Evolutionary conservation across 2,113 vertebrate genomes (phyloP).

Genomic region (Zapus hudsonius): DNA sequence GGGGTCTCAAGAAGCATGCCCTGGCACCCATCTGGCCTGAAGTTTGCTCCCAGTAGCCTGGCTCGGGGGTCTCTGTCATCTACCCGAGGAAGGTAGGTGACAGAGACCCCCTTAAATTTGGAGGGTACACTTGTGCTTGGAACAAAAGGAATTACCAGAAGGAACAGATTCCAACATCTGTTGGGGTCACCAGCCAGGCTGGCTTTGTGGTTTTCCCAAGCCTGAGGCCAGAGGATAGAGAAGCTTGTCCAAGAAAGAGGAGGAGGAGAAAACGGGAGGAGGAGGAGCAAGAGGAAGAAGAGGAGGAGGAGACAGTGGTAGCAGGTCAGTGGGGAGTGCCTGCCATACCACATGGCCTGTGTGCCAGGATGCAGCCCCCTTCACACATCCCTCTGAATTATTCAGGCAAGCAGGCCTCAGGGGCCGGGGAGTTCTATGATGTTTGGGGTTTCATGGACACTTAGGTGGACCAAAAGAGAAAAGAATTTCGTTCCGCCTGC

Average conservation of each 20-base stretch:
- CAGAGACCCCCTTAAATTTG: neutral
- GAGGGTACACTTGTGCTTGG: neutral
- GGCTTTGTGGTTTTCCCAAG: neutral
- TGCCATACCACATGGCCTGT: neutral
- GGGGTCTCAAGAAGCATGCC: too few relatives aligned
- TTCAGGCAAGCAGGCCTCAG: slow-evolving; percentile 75
- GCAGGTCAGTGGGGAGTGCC: neutral
- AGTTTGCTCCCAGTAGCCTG: neutral
- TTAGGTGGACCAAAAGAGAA: slow-evolving; percentile 93
- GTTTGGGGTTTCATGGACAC: slow-evolving; percentile 90
- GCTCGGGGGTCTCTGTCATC: neutral
- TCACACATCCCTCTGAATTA: slow-evolving; percentile 79
- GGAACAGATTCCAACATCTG: neutral
- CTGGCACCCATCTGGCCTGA: neutral
- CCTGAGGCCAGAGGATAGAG: neutral
- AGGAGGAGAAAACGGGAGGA: neutral
- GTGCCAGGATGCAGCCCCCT: neutral
- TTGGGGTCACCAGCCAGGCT: neutral
- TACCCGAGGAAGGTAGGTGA: neutral
- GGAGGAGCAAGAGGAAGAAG: too few relatives aligned
- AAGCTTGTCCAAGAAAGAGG: neutral
- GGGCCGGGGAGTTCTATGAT: slow-evolving; percentile 89
- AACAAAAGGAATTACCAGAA: neutral
- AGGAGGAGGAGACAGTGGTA: too few relatives aligned
- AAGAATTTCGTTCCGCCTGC: slow-evolving; percentile 94